These are phyloP conservation scores for Lophura nycthemera DNA, from an alignment of 2,113 vertebrate genomes.

Conservation along the genomic window DNA sequence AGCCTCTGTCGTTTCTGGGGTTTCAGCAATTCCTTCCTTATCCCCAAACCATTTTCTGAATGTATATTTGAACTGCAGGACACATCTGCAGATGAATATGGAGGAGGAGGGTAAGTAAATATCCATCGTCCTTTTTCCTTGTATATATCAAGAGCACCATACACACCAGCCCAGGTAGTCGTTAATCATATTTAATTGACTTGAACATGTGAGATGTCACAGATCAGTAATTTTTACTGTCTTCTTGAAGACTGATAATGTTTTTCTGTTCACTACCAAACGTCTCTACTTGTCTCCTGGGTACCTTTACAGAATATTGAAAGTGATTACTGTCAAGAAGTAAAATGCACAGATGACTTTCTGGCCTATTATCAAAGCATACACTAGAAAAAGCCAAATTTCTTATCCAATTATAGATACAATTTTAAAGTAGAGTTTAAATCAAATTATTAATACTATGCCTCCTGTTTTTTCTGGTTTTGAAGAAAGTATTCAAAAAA, in stretches of 20 bases:
- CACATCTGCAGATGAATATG: slow-evolving; percentile 28
- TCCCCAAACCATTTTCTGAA: slow-evolving; percentile 25
- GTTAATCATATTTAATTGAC: slow-evolving; percentile 87
- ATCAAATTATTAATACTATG: slow-evolving; percentile 21
- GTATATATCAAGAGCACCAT: not conserved
- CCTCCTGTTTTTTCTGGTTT: slow-evolving; percentile 25
- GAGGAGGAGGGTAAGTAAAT: slow-evolving; percentile 38
- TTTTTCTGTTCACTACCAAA: slow-evolving; percentile 73
- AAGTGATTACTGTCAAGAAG: slow-evolving; percentile 80
- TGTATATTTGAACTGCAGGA: not conserved
- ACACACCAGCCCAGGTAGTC: slow-evolving; percentile 51
- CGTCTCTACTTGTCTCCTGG: slow-evolving; percentile 68
- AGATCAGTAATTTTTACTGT: slow-evolving; percentile 82
- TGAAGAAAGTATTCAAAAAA: not conserved
- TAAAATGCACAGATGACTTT: slow-evolving; percentile 71
- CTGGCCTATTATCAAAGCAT: slow-evolving; percentile 67
- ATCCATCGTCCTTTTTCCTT: not conserved
- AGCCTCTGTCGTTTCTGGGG: not conserved
- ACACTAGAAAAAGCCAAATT: slow-evolving; percentile 52
- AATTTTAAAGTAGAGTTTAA: slow-evolving; percentile 31
- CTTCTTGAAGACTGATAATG: slow-evolving; percentile 79
- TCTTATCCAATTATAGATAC: slow-evolving; percentile 56
- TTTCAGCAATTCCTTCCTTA: not conserved
- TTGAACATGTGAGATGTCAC: slow-evolving; percentile 76
- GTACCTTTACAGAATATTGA: slow-evolving; percentile 71